Evolutionary conservation across 2,797 vertebrate species (phyloP).

Genomic region (Anableps anableps): DNA sequence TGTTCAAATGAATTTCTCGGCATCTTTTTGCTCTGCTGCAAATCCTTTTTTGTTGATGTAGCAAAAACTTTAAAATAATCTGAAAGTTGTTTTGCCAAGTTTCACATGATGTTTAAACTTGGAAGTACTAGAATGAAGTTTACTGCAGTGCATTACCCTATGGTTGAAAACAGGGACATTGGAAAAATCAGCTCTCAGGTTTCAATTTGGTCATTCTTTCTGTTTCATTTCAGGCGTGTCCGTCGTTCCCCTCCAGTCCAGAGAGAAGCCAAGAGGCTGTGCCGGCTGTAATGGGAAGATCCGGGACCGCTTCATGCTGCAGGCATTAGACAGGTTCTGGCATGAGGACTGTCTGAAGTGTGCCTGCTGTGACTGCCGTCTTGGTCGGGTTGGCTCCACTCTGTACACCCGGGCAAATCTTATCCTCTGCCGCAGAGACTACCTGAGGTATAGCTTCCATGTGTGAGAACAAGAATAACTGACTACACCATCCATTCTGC

Average conservation of each 20-base stretch:
- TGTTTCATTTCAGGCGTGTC: conserved; percentile 87
- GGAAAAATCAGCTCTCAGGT: not conserved
- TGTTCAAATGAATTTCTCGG: too few relatives aligned
- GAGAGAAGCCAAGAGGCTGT: conserved; percentile 95
- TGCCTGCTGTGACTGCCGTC: conserved; percentile 96
- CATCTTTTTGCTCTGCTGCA: not conserved
- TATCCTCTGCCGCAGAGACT: conserved; percentile 97
- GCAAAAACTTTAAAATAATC: not conserved
- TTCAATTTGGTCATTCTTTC: not conserved
- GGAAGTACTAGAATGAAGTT: not conserved
- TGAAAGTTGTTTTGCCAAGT: not conserved
- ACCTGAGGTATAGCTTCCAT: conserved; percentile 86
- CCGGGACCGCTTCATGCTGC: conserved; percentile 97
- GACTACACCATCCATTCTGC: not conserved
- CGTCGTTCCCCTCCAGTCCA: conserved; percentile 94
- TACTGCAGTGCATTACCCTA: not conserved
- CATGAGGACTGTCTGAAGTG: conserved; percentile 98
- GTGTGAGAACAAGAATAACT: not conserved
- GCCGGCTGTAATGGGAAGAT: conserved; percentile 97
- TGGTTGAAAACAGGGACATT: not conserved
- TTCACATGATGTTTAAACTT: not conserved
- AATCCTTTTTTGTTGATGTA: not conserved
- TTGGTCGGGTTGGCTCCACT: conserved; percentile 96
- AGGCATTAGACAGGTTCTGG: conserved; percentile 98
- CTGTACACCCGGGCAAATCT: conserved; percentile 99